Evolutionary conservation across 92 coral and sea anemone genomes (phyloP), one percentile per base, ranked within the genome.

Genomic region (Metridium senile): DNA sequence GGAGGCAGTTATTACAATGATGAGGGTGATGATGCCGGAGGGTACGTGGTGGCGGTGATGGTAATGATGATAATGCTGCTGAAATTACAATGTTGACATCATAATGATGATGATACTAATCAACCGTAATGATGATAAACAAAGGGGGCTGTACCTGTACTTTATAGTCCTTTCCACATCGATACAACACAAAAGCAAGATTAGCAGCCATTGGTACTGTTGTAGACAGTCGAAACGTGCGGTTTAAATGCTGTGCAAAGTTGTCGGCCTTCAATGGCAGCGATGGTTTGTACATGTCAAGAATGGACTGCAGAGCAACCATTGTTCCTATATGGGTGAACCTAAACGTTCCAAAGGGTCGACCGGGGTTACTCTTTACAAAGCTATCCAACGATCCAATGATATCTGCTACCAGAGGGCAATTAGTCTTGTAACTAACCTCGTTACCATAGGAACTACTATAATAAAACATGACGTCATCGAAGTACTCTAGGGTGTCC

Each of bases 151-250:
- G n/a, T 45, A 54, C 59, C 59, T 54, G 82, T 25, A 77, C 74
- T 35, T 18, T 30, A 30, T 66, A 67, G 10, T 49, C 29, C 51
- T 58, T 67, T 3, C 63, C 57, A 77, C 97, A 88, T 11, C 84
- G 61, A 72, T 93, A 91, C 80, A 93, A 66, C 20, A 90, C 88
- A 68, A 93, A 66, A 0, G 98, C 98, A 20, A 93, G 87, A 53
- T 90, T 93, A 33, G 84, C 97, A 9, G 93, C 81, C 96, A 93
- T 90, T 1, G 98, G 98, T 7, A 87, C 92, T 8, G 79, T 77
- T 45, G 81, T 74, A 0, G 93, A 88, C 29, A 78, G 52, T 22
- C 93, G 92, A 76, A 93, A 93, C 43, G 47, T 57, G 22, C 98
- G 90, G 75, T 86, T 76, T 27, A 33, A 58, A 39, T 85, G 88